Evolutionary conservation across 2,797 vertebrate species (phyloP).

Genomic region (Sebastes iracundus): DNA sequence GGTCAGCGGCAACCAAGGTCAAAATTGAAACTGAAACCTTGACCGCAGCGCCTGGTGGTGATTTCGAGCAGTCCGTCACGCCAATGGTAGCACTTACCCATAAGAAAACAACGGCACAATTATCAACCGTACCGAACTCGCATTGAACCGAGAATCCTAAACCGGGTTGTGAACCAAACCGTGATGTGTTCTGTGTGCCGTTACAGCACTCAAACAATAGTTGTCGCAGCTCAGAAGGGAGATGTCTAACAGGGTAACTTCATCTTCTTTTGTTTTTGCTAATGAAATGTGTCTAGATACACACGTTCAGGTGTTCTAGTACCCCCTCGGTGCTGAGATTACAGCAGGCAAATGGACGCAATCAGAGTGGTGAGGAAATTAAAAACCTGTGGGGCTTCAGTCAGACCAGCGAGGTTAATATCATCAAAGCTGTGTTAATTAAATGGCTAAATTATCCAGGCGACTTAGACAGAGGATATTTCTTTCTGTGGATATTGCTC

Average conservation of each 20-base stretch:
- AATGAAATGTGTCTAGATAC: constrained; percentile 10
- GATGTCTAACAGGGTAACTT: background rate
- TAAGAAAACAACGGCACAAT: background rate
- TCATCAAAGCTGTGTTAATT: constrained; percentile 60
- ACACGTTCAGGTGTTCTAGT: constrained; percentile 3
- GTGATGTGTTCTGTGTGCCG: background rate
- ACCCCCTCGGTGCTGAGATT: constrained; percentile 17
- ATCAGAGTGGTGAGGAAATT: constrained; percentile 39
- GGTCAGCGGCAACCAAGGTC: too few relatives aligned
- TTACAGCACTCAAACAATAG: background rate
- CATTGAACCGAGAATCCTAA: background rate
- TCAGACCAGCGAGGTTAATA: constrained; percentile 50
- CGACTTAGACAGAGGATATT: constrained; percentile 11
- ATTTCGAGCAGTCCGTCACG: background rate
- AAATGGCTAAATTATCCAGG: constrained; percentile 46
- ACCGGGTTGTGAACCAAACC: background rate
- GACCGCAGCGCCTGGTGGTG: too few relatives aligned
- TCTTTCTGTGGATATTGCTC: constrained; percentile 13
- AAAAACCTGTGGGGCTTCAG: constrained; percentile 45
- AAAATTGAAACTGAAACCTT: too few relatives aligned
- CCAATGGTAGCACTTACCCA: background rate
- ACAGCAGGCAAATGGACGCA: constrained; percentile 33
- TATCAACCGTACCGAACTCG: background rate
- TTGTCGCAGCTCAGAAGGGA: background rate
- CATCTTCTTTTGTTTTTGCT: constrained; percentile 4